These are phyloP conservation scores for Eutolmus rufibarbis DNA, from an alignment of 2,888 invertebrate genomes.

Conservation along the genomic window DNA sequence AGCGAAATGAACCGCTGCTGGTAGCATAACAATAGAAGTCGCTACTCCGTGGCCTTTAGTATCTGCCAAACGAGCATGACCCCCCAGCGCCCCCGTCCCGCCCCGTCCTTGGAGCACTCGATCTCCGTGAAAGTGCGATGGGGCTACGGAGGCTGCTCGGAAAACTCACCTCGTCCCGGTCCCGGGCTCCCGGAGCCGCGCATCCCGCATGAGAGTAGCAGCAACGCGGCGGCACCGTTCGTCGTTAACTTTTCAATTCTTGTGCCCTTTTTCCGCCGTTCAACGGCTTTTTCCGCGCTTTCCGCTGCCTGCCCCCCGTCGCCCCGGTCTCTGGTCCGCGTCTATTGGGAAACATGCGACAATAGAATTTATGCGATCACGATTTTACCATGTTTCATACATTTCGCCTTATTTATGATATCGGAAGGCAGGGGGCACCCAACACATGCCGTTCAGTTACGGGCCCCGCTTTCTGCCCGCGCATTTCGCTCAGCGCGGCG, in stretches of 20 bases:
- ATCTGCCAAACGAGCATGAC: constrained; percentile 32
- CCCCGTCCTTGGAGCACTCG: neutral
- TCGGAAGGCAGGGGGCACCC: constrained; percentile 49
- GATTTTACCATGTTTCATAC: constrained; percentile 53
- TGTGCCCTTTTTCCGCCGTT: constrained; percentile 44
- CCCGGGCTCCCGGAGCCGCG: neutral
- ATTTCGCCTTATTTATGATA: constrained; percentile 51
- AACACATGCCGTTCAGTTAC: constrained; percentile 39
- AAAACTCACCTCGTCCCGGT: constrained; percentile 10
- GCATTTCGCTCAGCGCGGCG: neutral
- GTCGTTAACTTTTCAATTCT: constrained; percentile 39
- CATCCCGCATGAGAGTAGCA: neutral
- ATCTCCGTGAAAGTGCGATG: neutral
- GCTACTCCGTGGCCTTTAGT: constrained; percentile 17
- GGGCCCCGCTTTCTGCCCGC: neutral
- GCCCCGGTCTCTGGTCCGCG: constrained; percentile 4
- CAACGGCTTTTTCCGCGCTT: constrained; percentile 39
- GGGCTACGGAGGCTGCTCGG: constrained; percentile 27
- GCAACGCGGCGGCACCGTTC: neutral
- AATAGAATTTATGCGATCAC: constrained; percentile 53
- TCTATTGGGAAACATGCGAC: constrained; percentile 51
- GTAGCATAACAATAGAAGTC: constrained; percentile 37
- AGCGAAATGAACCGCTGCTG: constrained; percentile 39
- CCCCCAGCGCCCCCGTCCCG: neutral
- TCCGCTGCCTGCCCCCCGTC: neutral